These are phyloP conservation scores for Aurelia sp. DNA, from an alignment of 30 jellyfish, hydroid and myxozoan species.

Conservation along the genomic window DNA sequence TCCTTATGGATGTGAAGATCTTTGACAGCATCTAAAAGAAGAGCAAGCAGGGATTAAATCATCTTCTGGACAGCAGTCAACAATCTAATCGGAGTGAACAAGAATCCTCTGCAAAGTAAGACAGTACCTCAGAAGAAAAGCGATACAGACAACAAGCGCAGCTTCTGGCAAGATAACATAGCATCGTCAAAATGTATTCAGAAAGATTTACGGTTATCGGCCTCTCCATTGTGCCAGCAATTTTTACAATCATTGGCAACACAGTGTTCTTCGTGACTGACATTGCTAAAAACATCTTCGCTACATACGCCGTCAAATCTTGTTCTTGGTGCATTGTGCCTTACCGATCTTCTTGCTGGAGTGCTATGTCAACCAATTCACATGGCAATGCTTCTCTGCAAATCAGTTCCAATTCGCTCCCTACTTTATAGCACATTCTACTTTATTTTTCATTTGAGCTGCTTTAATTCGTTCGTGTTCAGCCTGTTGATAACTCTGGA, in stretches of 20 bases:
- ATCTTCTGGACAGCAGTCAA: too few species aligned
- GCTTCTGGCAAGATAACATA: too few species aligned
- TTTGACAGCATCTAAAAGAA: too few species aligned
- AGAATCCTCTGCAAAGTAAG: too few species aligned
- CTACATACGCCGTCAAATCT: slow-evolving; percentile 22
- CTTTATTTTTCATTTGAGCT: neutral
- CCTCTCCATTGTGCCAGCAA: too few species aligned
- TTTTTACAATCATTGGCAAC: slow-evolving; percentile 6
- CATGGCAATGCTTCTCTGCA: neutral
- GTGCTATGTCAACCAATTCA: slow-evolving; percentile 10
- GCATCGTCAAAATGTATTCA: too few species aligned
- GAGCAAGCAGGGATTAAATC: too few species aligned
- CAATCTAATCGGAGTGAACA: too few species aligned
- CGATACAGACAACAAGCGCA: too few species aligned
- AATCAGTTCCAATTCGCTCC: slow-evolving; percentile 4
- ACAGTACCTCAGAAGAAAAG: too few species aligned
- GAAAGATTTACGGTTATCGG: too few species aligned
- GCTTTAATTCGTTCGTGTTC: slow-evolving; percentile 4
- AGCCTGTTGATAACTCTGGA: neutral
- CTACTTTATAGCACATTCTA: neutral
- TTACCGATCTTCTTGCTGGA: slow-evolving; percentile 7
- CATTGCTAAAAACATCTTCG: slow-evolving; percentile 5
- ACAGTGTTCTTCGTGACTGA: slow-evolving; percentile 10
- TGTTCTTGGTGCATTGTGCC: slow-evolving; percentile 7
- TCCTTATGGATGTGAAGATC: too few species aligned